Evolutionary conservation across 1,140 invertebrate genomes (phyloP).

Genomic region (Bombus haemorrhoidalis): DNA sequence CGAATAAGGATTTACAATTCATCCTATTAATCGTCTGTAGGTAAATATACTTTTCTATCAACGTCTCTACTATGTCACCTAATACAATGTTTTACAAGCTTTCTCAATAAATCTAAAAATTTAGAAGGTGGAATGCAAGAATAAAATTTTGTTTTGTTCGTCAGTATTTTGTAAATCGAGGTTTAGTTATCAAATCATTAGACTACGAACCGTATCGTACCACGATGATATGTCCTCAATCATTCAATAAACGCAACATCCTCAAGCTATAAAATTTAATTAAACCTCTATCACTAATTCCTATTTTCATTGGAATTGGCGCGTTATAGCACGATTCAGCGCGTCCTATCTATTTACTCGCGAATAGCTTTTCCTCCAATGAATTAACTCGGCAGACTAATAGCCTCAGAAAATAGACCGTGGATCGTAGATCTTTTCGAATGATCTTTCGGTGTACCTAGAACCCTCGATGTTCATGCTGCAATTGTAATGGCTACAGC

Average conservation of each 20-base stretch:
- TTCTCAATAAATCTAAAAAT: no score
- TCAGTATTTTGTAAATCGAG: no score
- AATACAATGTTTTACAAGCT: no score
- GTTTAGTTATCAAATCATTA: no score
- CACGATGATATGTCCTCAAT: background rate
- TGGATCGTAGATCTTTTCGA: conserved; percentile 42
- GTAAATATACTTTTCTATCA: no score
- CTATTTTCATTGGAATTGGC: conserved; percentile 1
- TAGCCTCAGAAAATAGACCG: conserved; percentile 35
- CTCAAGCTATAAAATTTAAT: background rate
- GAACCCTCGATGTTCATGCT: conserved; percentile 33
- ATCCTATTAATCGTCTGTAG: no score
- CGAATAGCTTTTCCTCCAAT: conserved; percentile 2
- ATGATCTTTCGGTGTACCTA: conserved; percentile 26
- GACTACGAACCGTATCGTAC: background rate
- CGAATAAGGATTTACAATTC: no score
- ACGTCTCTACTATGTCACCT: no score
- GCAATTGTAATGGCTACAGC: conserved; percentile 49
- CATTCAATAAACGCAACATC: background rate
- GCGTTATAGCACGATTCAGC: background rate
- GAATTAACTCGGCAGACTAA: conserved; percentile 49
- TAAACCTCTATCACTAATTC: background rate
- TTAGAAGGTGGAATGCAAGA: no score
- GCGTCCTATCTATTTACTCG: conserved; percentile 23
- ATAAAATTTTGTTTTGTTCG: no score